These are phyloP conservation scores for Luscinia luscinia DNA, from an alignment of 2,797 vertebrate species.

Conservation along the genomic window DNA sequence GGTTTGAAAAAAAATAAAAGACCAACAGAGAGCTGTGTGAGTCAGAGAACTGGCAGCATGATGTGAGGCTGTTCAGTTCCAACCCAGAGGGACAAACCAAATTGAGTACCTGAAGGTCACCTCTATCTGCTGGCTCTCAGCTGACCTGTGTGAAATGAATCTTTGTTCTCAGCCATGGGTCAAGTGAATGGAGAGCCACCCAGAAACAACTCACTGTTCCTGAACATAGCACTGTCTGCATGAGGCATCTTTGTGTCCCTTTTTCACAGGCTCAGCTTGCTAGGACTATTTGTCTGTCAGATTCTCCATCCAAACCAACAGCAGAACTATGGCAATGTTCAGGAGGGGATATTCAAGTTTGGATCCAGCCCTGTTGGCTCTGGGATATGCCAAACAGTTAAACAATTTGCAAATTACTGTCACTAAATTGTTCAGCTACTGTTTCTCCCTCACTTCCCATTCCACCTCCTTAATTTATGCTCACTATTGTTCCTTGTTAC, in stretches of 20 bases:
- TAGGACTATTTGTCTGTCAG: not conserved
- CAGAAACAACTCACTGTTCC: not conserved
- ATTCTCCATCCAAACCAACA: not conserved
- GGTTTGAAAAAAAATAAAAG: not conserved
- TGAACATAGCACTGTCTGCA: not conserved
- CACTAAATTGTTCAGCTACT: constrained; percentile 21
- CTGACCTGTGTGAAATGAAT: constrained; percentile 6
- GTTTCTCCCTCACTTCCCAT: constrained; percentile 30
- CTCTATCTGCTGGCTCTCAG: constrained; percentile 2
- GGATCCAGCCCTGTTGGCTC: constrained; percentile 4
- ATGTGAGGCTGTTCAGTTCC: constrained; percentile 22
- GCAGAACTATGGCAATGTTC: not conserved
- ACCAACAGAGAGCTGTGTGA: constrained; percentile 32
- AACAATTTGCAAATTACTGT: constrained; percentile 35
- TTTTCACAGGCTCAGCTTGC: not conserved
- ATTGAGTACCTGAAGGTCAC: constrained; percentile 51
- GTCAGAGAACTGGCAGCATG: constrained; percentile 59
- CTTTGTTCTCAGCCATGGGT: not conserved
- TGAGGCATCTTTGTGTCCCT: not conserved
- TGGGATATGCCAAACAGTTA: not conserved
- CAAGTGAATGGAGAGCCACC: not conserved
- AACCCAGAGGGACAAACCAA: constrained; percentile 11
- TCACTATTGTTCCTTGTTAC: not conserved
- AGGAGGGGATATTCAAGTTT: not conserved
- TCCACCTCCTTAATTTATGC: constrained; percentile 32